phyloP scores from a whole-genome alignment of 2,888 invertebrate species.

The Agelastica alni region DNA sequence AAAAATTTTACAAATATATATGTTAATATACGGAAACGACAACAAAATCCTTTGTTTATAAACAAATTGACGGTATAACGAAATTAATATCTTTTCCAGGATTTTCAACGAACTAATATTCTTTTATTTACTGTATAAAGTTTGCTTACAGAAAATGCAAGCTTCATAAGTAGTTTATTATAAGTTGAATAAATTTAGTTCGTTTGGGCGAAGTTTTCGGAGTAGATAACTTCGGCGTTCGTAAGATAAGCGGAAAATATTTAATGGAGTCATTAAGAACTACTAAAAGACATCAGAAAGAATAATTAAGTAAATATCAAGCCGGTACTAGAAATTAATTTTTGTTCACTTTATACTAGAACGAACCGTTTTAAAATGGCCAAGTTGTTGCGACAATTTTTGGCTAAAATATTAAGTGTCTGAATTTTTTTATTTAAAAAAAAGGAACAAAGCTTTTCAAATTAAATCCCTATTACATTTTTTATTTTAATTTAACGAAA shows the following conservation, averaged over 20 bases:
- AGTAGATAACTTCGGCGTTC: slow-evolving; percentile 27
- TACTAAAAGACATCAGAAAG: slow-evolving; percentile 16
- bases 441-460: too few relatives aligned
- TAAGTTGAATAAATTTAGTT: slow-evolving; percentile 23
- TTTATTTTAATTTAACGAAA: too few relatives aligned
- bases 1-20: too few relatives aligned
- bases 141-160: slow-evolving; percentile 28
- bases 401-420: too few relatives aligned
- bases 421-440: too few relatives aligned
- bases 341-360: not conserved
- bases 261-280: slow-evolving; percentile 29
- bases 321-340: slow-evolving; percentile 2
- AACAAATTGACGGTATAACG: too few relatives aligned
- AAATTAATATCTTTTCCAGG: not conserved
- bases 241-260: slow-evolving; percentile 27
- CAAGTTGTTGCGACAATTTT: too few relatives aligned
- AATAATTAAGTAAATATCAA: slow-evolving; percentile 27
- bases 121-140: slow-evolving; percentile 16
- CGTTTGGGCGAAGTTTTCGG: slow-evolving; percentile 25
- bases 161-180: slow-evolving; percentile 28
- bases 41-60: too few relatives aligned
- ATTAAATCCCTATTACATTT: too few relatives aligned
- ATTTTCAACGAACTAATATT: not conserved
- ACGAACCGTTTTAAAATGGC: not conserved
- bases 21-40: too few relatives aligned